Base-by-base conservation (phyloP, 2,888 invertebrate species). In the Drosophila quinaria region DNA sequence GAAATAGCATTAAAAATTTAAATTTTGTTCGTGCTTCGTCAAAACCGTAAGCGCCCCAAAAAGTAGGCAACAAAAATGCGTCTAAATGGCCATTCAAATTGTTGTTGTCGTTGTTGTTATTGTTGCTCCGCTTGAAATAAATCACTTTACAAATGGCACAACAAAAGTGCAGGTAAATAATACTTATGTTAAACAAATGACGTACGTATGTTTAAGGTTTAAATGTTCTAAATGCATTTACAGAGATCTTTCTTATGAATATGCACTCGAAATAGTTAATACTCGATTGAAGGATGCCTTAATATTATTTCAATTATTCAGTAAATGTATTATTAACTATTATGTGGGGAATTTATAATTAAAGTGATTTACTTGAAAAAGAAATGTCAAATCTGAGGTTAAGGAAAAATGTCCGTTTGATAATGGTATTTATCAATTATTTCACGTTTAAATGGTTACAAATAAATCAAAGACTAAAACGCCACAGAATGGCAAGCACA, bases 1-100 rank as follows among this genome's bases (percentile, higher is more conserved):
- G 76, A 85, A 88, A 87, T 86, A 78, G 84, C 89, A 87, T 87
- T 87, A 87, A 87, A 89, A 86, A 86, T 87, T 88, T 88, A 89
- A 89, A 87, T 86, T 89, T 76, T 39, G 61, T 81, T 70, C 70
- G 74, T 85, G 76, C 70, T 25, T 51, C 44, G 78, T 73, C 76
- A 83, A 78, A 78, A 79, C 64, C 66, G 65, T 63, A 76, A 74
- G 80, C 69, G 87, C 80, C 33, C 35, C 81, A 47, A 70, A 70
- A 89, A 89, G 87, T 89, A 82, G 80, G 70, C 73, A 78, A 73
- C 63, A 60, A 47, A 75, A 60, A 62, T 42, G 25, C 10, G 54
- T 17, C 52, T 49, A 77, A 77, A 74, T 47, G 75, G 62, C 62
- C 52, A 78, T 68, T 64, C 58, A 61, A 60, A 35, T 52, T 54